A percentile compares a stretch with the other conserved stretches of the same genome.
These are phyloP conservation scores for Eurois occulta DNA, from an alignment of 2,888 invertebrate genomes.

Conservation along the genomic window DNA sequence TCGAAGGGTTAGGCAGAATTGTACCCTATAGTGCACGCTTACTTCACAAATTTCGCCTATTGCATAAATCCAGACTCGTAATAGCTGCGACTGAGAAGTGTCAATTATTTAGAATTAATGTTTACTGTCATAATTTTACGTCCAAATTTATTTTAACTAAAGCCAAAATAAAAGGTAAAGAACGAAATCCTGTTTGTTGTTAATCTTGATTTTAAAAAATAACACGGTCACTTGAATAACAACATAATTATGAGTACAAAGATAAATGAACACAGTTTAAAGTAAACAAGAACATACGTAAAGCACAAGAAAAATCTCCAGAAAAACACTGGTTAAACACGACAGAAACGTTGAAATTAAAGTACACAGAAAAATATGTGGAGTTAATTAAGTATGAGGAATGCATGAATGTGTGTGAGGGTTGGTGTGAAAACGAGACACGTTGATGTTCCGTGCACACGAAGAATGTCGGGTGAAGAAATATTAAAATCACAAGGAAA, in stretches of 20 bases:
- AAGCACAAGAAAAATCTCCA: constrained; percentile 10
- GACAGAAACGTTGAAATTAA: constrained; percentile 35
- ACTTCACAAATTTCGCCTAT: not conserved
- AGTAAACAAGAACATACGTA: not conserved
- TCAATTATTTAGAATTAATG: not conserved
- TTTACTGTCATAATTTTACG: not conserved
- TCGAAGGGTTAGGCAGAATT: not conserved
- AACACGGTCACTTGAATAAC: not conserved
- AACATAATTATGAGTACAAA: too few species aligned
- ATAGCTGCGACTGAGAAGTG: not conserved
- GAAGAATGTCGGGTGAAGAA: constrained; percentile 28
- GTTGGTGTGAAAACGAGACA: constrained; percentile 53
- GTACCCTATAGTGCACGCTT: not conserved
- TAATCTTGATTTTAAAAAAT: not conserved
- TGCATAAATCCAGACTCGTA: not conserved
- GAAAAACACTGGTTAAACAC: constrained; percentile 16
- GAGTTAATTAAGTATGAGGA: constrained; percentile 59
- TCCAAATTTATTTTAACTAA: not conserved
- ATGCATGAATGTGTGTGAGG: constrained; percentile 47
- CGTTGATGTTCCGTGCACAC: constrained; percentile 28
- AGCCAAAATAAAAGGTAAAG: not conserved
- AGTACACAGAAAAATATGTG: constrained; percentile 50
- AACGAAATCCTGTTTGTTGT: not conserved
- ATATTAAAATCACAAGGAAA: constrained; percentile 9
- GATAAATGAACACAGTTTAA: constrained; percentile 7